phyloP scores from a whole-genome alignment of 2,797 vertebrate species.

The Amblyraja radiata region DNA sequence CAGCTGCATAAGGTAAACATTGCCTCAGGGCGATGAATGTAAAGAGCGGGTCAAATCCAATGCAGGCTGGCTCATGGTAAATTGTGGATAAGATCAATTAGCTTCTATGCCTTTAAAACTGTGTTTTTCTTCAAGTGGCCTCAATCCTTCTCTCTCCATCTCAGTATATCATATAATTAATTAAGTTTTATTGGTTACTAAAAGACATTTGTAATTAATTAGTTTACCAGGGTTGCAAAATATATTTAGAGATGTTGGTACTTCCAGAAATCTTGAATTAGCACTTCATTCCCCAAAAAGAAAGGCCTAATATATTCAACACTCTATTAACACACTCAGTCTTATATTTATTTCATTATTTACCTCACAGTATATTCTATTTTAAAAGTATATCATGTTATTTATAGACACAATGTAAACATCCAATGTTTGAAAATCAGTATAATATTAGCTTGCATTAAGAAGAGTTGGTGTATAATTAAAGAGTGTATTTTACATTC shows the following conservation, averaged over 20 bases:
- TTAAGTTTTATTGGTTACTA: background rate
- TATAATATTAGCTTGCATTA: background rate
- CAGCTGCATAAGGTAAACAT: too few relatives aligned
- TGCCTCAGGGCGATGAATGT: too few relatives aligned
- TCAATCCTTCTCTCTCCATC: background rate
- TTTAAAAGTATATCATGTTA: background rate
- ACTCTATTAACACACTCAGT: background rate
- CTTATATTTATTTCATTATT: background rate
- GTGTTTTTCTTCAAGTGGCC: background rate
- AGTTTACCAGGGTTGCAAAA: background rate
- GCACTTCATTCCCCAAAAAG: background rate
- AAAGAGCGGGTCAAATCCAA: too few relatives aligned
- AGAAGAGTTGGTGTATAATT: background rate
- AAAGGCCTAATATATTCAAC: constrained; percentile 27
- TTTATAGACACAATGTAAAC: background rate
- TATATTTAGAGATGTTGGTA: background rate
- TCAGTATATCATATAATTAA: background rate
- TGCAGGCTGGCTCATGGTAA: too few relatives aligned
- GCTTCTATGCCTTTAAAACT: background rate
- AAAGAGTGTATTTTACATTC: background rate
- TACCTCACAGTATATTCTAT: background rate
- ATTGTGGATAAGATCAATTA: background rate
- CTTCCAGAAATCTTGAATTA: background rate
- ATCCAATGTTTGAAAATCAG: background rate
- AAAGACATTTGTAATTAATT: background rate